phyloP scores from a whole-genome alignment of 2,797 vertebrate genomes.

The Lagocephalus sceleratus region DNA sequence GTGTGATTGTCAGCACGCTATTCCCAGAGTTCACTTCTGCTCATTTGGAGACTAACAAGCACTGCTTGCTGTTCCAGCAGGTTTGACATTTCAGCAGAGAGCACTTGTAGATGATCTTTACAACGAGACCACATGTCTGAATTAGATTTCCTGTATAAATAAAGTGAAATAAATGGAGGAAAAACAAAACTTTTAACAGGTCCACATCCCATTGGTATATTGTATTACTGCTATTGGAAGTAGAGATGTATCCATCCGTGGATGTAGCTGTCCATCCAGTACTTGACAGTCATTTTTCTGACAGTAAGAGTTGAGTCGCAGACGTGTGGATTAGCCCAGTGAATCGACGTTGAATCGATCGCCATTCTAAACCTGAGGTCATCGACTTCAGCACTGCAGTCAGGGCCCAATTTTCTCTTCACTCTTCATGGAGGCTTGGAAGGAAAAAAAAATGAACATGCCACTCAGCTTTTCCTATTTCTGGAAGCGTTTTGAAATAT shows the following conservation, averaged over 20 bases:
- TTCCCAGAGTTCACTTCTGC: background rate
- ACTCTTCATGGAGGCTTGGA: background rate
- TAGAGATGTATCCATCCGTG: no score
- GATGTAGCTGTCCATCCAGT: no score
- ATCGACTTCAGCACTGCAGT: background rate
- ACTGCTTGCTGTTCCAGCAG: background rate
- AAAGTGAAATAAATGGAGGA: no score
- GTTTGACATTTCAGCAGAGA: background rate
- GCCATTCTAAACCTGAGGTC: background rate
- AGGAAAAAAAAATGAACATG: background rate
- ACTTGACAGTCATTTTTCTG: no score
- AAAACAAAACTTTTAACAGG: background rate
- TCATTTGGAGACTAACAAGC: background rate
- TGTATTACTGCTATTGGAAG: background rate
- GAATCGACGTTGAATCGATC: conserved; percentile 3
- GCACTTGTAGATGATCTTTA: background rate
- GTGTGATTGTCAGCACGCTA: conserved; percentile 1
- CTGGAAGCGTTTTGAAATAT: conserved; percentile 2
- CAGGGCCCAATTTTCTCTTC: conserved; percentile 4
- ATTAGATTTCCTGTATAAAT: background rate
- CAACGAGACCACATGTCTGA: background rate
- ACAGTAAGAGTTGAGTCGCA: background rate
- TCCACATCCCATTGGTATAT: background rate
- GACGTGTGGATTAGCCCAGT: conserved; percentile 13
- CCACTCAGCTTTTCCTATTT: conserved; percentile 2